Percentiles rank a stretch among this genome's conserved stretches.
phyloP scores from a whole-genome alignment of 1,140 invertebrate genomes.

The Pissodes strobi region DNA sequence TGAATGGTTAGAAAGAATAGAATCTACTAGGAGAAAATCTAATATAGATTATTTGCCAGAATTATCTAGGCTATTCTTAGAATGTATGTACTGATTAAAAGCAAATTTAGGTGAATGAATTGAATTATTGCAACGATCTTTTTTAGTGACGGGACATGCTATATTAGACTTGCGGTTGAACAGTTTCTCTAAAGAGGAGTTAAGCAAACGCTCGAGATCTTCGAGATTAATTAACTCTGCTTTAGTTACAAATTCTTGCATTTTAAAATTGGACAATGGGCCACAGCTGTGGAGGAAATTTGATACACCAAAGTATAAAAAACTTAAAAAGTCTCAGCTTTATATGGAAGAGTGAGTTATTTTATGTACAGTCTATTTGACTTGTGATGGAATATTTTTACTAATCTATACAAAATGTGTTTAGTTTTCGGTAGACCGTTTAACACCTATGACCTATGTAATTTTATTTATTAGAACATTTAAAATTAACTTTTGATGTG shows the following conservation, averaged over 20 bases:
- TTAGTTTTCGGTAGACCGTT: too few species aligned
- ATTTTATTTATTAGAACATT: too few species aligned
- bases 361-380: too few species aligned
- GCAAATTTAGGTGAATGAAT: too few species aligned
- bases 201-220: conserved; percentile 63
- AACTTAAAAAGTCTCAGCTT: conserved; percentile 69
- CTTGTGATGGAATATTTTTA: too few species aligned
- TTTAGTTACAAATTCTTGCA: conserved; percentile 69
- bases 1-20: conserved; percentile 59
- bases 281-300: conserved; percentile 72
- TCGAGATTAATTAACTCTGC: conserved; percentile 74
- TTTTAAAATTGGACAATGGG: conserved; percentile 77
- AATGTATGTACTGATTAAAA: conserved; percentile 66
- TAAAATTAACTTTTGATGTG: too few species aligned
- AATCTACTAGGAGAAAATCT: conserved; percentile 42
- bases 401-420: too few species aligned
- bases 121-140: conserved; percentile 21
- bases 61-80: conserved; percentile 75
- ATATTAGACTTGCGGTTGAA: conserved; percentile 70
- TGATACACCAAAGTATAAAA: conserved; percentile 73
- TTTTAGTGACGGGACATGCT: conserved; percentile 71
- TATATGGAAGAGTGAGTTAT: conserved; percentile 80
- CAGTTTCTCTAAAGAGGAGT: conserved; percentile 66
- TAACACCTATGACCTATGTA: too few species aligned
- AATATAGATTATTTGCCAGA: conserved; percentile 69